These are phyloP conservation scores for Acronicta leporina DNA, from an alignment of 2,888 invertebrate species.

Conservation along the genomic window DNA sequence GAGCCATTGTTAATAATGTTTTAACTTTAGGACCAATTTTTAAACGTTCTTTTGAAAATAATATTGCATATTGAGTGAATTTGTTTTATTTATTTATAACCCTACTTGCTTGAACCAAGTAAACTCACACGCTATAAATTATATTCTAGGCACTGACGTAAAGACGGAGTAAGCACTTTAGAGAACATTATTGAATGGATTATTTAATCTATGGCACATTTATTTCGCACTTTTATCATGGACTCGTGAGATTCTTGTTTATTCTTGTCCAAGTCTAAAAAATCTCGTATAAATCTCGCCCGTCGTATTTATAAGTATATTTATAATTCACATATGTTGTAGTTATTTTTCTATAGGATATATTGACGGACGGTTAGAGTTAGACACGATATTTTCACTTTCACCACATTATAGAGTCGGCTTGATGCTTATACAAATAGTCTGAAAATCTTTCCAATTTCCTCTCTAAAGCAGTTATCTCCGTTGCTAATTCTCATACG, in stretches of 20 bases:
- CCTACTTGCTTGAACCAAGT: conserved; percentile 27
- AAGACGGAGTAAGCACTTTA: conserved; percentile 76
- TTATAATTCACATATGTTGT: too few species aligned
- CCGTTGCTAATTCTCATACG: conserved; percentile 88
- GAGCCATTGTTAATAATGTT: conserved; percentile 89
- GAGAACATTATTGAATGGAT: conserved; percentile 54
- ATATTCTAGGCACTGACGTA: conserved; percentile 2
- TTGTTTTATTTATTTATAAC: conserved; percentile 66
- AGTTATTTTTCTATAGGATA: too few species aligned
- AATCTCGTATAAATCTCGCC: too few species aligned
- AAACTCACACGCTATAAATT: conserved; percentile 22
- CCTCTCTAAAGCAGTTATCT: conserved; percentile 87
- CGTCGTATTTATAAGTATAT: too few species aligned
- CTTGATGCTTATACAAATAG: conserved; percentile 86
- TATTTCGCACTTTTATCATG: conserved; percentile 28
- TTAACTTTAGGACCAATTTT: conserved; percentile 89
- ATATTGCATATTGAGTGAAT: conserved; percentile 86
- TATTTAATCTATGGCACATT: conserved; percentile 63
- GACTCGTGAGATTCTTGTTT: too few species aligned
- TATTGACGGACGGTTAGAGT: not conserved
- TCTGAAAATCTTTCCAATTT: conserved; percentile 86
- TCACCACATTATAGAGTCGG: conserved; percentile 90
- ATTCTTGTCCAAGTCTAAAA: too few species aligned
- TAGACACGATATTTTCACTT: conserved; percentile 1
- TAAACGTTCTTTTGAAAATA: conserved; percentile 89